Evolutionary conservation across 2,797 vertebrate genomes (phyloP).

Genomic region (Cynopterus sphinx): DNA sequence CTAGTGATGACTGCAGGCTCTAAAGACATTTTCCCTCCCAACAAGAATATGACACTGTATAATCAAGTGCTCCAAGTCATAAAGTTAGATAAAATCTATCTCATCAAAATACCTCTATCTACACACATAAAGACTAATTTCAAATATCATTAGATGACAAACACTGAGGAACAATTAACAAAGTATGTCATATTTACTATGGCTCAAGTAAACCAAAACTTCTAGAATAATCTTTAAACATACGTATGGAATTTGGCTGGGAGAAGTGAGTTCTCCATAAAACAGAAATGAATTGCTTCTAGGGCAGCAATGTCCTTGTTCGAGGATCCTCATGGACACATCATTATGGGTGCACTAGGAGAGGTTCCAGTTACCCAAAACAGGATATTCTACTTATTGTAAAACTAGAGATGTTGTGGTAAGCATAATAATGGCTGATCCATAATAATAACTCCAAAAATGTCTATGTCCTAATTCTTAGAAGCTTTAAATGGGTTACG

Average conservation of each 20-base stretch:
- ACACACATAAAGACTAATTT: neutral
- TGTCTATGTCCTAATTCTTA: neutral
- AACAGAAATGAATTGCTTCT: neutral
- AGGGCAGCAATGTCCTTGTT: neutral
- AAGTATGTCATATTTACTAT: neutral
- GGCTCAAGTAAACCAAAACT: neutral
- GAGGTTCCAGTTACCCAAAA: neutral
- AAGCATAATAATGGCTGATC: neutral
- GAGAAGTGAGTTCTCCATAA: conserved; percentile 26
- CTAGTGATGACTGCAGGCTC: neutral
- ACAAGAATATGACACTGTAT: neutral
- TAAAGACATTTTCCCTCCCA: neutral
- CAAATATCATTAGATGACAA: neutral
- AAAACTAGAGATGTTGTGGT: neutral
- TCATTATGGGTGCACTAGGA: neutral
- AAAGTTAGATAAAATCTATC: neutral
- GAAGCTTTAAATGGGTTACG: neutral
- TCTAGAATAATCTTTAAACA: conserved; percentile 1
- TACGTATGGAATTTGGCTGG: neutral
- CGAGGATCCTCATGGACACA: neutral
- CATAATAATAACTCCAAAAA: neutral
- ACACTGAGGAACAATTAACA: neutral
- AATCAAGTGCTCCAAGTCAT: neutral
- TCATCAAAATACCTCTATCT: neutral
- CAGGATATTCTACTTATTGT: neutral